Base-by-base conservation (phyloP, 1,140 invertebrate genomes). In the Conopomorpha cramerella region DNA sequence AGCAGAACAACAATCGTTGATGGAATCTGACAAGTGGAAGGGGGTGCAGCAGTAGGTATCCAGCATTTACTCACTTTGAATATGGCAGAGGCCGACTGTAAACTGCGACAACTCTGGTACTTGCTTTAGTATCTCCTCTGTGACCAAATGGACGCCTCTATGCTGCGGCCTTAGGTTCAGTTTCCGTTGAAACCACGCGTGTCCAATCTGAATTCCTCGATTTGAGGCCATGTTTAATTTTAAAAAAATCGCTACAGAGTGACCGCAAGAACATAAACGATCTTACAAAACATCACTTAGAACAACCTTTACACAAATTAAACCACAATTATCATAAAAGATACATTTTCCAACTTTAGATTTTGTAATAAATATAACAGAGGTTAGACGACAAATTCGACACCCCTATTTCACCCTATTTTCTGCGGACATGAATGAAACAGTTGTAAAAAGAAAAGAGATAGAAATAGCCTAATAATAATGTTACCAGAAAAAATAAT, bases 151-250 rank as follows among this genome's bases (percentile, higher is more conserved):
- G 54, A 96, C 92, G 52, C 94, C 93, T 71, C 94, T 84, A 71
- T 94, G 92, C 76, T 95, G 92, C 49, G 93, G 92, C 68, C 93
- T 86, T 60, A 97, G 83, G 79, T 95, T 95, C 64, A 97, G 89
- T 83, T 95, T 95, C 76, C 90, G 89, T 81, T 97, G 94, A 84
- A 95, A 94, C 94, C 94, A 97, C 73, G 93, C 92, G 68, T 91
- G 92, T 71, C 91, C 90, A 67, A 92, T 91, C 82, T 94, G 92
- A 73, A 95, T 90, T 72, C 90, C 89, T 80, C 87, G 84, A 64
- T 89, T 90, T 66, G 89, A 92, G 82, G 89, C 89, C 89, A 91
- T 91, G 81, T 84, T 84, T 80, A 80, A 82, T 76, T 72, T 72
- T 72, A 71, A 56, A n/a, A n/a, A 67, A 71, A 70, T 70, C 55